Base-by-base conservation (phyloP, 2,888 invertebrate species). In the Gasteruption jaculator region DNA sequence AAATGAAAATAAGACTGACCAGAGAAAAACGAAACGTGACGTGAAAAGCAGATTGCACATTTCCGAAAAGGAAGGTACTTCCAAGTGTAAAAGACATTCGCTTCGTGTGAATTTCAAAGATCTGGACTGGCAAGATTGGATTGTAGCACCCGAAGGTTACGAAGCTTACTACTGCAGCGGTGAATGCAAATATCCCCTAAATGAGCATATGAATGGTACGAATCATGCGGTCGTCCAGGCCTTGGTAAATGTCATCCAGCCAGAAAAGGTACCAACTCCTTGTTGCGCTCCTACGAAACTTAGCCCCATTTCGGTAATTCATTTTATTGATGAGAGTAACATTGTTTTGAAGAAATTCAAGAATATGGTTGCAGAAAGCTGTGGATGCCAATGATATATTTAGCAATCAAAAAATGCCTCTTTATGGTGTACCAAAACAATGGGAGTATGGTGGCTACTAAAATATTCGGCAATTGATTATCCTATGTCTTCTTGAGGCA, bases 211-310 rank as follows among this genome's bases (percentile, higher is more conserved):
- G 82, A 92, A 93, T 69, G 91, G 91, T 3, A 92, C 92, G 3
- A 92, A 92, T 72, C 93, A 94, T 66, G 93, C 93, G 2, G 91
- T 94, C 44, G 89, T 94, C 3, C 92, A 91, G 64, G 89, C 90
- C 0, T 73, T 91, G 50, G 86, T 89, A 2, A 88, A 91, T 73
- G 75, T 89, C 8, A 76, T 87, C 68, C 82, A 83, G 50, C 88
- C 88, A 0, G 76, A 76, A 5, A 76, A 81, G 74, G 81, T 81
- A 32, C 91, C 92, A 2, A 88, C 89, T 57, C 89, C 92, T 0
- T 90, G 90, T 54, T 94, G 93, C 71, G 91, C 90, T 1, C 92
- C 93, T 3, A 88, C 88, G 32, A 84, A 87, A 67, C 72, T 93
- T 33, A 82, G 84, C 0, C 81, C 89, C 0, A 85, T 92, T 58